Evolutionary conservation across 1,140 invertebrate species (phyloP).

Genomic region (Ceratina japonica): DNA sequence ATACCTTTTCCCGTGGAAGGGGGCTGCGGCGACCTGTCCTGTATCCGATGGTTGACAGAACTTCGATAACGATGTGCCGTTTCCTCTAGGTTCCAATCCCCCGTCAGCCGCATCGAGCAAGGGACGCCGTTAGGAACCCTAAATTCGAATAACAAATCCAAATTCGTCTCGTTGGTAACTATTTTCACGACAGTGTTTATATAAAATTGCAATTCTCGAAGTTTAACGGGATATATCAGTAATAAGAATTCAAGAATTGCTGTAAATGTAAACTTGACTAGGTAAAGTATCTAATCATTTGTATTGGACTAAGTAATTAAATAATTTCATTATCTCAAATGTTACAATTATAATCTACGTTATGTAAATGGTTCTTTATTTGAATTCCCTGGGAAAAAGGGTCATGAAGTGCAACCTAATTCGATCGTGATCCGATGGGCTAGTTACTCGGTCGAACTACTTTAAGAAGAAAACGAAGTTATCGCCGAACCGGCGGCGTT

Average conservation of each 20-base stretch:
- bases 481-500: conserved; percentile 9
- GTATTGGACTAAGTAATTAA: too few species aligned
- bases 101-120: background rate
- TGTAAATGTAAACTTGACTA: too few species aligned
- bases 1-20: background rate
- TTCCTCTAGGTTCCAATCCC: conserved; percentile 3
- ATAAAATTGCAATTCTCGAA: too few species aligned
- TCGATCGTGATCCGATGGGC: conserved; percentile 18
- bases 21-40: background rate
- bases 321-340: too few species aligned
- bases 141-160: background rate
- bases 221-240: too few species aligned
- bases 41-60: conserved; percentile 7
- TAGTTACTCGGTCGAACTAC: conserved; percentile 40
- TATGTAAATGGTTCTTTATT: background rate
- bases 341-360: too few species aligned
- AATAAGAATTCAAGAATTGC: too few species aligned
- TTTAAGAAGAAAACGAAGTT: conserved; percentile 37
- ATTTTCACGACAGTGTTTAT: too few species aligned
- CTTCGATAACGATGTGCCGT: conserved; percentile 17
- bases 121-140: too few species aligned
- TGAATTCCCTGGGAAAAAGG: conserved; percentile 14
- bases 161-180: background rate
- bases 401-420: conserved; percentile 21
- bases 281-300: too few species aligned